Evolutionary conservation across 1,140 invertebrate species (phyloP).

Genomic region (Coptotermes formosanus): DNA sequence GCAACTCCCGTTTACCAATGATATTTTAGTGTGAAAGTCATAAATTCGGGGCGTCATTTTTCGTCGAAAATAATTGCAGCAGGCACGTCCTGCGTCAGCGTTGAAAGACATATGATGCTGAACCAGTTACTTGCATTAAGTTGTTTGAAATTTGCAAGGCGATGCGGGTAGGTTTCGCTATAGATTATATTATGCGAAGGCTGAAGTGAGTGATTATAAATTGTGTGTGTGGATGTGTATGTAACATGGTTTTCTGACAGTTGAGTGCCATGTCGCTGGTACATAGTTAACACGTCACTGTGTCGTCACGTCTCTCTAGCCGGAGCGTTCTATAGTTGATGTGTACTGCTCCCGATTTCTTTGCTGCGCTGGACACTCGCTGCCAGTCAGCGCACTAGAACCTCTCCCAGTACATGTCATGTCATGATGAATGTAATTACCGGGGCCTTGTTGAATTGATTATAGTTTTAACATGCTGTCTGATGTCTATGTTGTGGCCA

Average conservation of each 20-base stretch:
- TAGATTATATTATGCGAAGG: neutral
- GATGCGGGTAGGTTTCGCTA: neutral
- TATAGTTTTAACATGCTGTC: constrained; percentile 19
- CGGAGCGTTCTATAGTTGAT: neutral
- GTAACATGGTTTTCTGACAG: constrained; percentile 15
- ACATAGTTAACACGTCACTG: constrained; percentile 11
- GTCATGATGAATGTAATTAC: constrained; percentile 13
- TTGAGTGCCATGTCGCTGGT: constrained; percentile 13
- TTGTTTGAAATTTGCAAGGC: constrained; percentile 16
- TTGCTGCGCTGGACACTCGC: neutral
- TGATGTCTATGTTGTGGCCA: constrained; percentile 17
- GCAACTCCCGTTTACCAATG: too few species aligned
- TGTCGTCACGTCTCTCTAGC: constrained; percentile 2
- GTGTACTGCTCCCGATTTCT: neutral
- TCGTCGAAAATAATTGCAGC: neutral
- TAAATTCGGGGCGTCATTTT: too few species aligned
- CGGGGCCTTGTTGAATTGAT: constrained; percentile 17
- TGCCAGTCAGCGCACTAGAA: neutral
- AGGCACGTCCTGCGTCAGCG: neutral
- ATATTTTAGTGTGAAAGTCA: too few species aligned
- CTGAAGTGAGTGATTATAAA: neutral
- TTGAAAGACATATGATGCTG: neutral
- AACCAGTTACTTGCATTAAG: constrained; percentile 12
- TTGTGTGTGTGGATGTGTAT: constrained; percentile 16
- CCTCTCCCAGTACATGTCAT: constrained; percentile 17